Evolutionary conservation across 2,888 invertebrate genomes (phyloP), one percentile per base, ranked within the genome.

Genomic region (Pasiphila rectangulata): DNA sequence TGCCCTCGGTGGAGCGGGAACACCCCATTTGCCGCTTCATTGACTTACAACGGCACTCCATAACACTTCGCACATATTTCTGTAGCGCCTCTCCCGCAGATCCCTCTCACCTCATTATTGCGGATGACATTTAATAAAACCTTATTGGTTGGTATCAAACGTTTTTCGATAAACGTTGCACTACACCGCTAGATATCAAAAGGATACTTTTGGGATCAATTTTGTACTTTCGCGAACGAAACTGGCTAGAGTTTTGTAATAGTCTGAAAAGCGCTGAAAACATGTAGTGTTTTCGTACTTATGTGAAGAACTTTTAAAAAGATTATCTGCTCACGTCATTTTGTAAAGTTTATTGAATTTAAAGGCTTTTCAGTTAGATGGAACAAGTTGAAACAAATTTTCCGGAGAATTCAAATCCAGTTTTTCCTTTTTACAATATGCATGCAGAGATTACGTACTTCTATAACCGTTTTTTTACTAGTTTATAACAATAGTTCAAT

Each of bases 31-130:
- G 72, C 83, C 85, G 86, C 86, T 80, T 87, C 88, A 88, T 88
- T 87, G 88, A 88, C 88, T 88, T 87, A 88, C 88, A 87, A 87
- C 86, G 86, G 80, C 83, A 82, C 84, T 86, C 83, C 71, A 87
- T 87, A 86, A 86, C 83, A 85, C 86, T 87, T 86, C 79, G 80
- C 87, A 87, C 88, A 88, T 88, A 88, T 88, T 87, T 87, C 83
- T 86, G 85, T 86, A 79, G 82, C 83, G 77, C 78, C 76, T 75
- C 82, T 75, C 78, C 65, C 75, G 60, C 79, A 78, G 78, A 80
- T 79, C 81, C 81, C 80, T 76, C 80, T 79, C 84, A 83, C 85
- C 87, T 87, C 87, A 87, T 88, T 87, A 83, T 83, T 80, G 86
- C 79, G 84, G 83, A 85, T 85, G 87, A 83, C 87, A 82, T 88